Conservation (phyloP, 2,113 vertebrate genomes). For the Chamaea fasciata region DNA sequence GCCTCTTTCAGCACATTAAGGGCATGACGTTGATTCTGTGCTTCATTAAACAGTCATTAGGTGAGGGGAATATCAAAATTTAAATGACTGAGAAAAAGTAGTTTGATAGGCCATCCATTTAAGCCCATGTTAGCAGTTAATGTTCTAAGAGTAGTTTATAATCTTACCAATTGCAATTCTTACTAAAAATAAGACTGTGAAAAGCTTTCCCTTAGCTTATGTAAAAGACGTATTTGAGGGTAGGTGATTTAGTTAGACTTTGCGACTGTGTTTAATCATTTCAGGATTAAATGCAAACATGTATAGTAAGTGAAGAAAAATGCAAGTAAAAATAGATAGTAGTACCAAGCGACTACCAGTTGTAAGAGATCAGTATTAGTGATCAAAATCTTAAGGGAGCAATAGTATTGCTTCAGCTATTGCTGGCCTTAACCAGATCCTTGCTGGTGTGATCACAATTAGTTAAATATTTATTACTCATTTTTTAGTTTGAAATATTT, state of each 20-base stretch:
- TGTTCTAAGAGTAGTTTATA: conserved; percentile 25
- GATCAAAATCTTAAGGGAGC: background rate
- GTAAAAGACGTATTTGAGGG: background rate
- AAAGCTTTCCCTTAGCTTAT: background rate
- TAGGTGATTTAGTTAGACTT: background rate
- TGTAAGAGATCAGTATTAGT: background rate
- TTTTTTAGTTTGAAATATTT: background rate
- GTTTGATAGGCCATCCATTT: conserved; percentile 25
- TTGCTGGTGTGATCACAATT: background rate
- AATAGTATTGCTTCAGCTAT: background rate
- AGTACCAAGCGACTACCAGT: background rate
- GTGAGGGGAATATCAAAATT: conserved; percentile 50
- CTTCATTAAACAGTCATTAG: conserved; percentile 73
- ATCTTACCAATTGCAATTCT: conserved; percentile 9
- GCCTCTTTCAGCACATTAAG: conserved; percentile 53
- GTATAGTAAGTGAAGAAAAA: background rate
- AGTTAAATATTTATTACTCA: background rate
- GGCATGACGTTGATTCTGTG: conserved; percentile 57
- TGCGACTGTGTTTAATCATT: background rate
- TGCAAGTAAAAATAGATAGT: background rate
- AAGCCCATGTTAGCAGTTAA: background rate
- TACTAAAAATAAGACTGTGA: background rate
- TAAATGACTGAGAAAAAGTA: conserved; percentile 37
- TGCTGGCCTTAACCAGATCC: background rate
- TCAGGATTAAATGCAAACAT: background rate